These are phyloP conservation scores for Pseudomyrmex sp. DNA, from an alignment of 1,140 invertebrate species.

Conservation along the genomic window DNA sequence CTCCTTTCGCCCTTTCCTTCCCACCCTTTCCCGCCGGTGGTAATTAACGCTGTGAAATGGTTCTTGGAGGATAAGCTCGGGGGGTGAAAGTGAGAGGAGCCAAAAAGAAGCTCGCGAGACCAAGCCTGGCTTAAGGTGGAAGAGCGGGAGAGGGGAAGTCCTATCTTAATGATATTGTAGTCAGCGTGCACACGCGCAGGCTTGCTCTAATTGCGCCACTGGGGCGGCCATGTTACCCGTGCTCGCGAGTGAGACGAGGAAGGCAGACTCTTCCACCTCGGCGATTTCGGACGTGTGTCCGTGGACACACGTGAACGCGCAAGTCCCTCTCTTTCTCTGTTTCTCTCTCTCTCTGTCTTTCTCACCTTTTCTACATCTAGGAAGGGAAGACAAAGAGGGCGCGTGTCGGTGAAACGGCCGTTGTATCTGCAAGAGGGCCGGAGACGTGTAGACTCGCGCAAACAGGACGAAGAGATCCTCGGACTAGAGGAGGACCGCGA, in stretches of 20 bases:
- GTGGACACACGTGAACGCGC: slow-evolving; percentile 52
- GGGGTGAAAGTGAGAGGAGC: slow-evolving; percentile 44
- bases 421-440: slow-evolving; percentile 35
- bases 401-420: slow-evolving; percentile 37
- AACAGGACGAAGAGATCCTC: slow-evolving; percentile 22
- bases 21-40: slow-evolving; percentile 12
- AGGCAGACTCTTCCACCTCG: slow-evolving; percentile 62
- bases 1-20: slow-evolving; percentile 22
- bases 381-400: neutral
- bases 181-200: slow-evolving; percentile 79
- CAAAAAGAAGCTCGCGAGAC: slow-evolving; percentile 42
- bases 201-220: slow-evolving; percentile 83
- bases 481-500: slow-evolving; percentile 31
- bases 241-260: slow-evolving; percentile 76
- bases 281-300: slow-evolving; percentile 58
- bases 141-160: slow-evolving; percentile 59
- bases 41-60: slow-evolving; percentile 48
- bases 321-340: slow-evolving; percentile 28
- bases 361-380: neutral
- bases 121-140: slow-evolving; percentile 28
- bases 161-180: slow-evolving; percentile 84
- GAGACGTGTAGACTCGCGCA: neutral
- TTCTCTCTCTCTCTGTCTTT: slow-evolving; percentile 6
- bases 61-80: slow-evolving; percentile 28
- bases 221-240: slow-evolving; percentile 80